phyloP scores from a whole-genome alignment of 2,888 invertebrate genomes.

The Ochropleura leucogaster region DNA sequence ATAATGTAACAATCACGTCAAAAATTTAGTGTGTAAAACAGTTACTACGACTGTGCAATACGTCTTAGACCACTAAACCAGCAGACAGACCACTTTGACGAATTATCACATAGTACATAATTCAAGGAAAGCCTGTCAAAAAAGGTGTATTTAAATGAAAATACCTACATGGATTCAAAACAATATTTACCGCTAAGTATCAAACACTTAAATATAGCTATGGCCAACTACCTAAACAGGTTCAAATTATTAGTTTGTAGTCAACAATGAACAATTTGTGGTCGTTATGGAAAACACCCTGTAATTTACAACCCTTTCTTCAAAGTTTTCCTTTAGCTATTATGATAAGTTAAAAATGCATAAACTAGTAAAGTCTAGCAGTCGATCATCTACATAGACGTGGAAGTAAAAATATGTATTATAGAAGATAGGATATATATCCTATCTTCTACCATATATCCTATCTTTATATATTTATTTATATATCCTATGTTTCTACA shows the following conservation, averaged over 20 bases:
- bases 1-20: too few species aligned
- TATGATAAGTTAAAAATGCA: conserved; percentile 31
- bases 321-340: conserved; percentile 14
- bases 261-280: conserved; percentile 48
- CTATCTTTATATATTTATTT: too few species aligned
- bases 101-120: neutral
- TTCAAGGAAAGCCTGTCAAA: neutral
- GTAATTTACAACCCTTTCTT: conserved; percentile 58
- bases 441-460: too few species aligned
- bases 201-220: conserved; percentile 6
- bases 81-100: neutral
- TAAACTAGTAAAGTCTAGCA: conserved; percentile 15
- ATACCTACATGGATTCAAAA: neutral
- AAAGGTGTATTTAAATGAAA: neutral
- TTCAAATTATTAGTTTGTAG: conserved; percentile 49
- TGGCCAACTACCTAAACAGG: conserved; percentile 20
- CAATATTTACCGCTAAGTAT: conserved; percentile 13
- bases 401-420: too few species aligned
- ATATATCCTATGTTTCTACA: too few species aligned
- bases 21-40: too few species aligned
- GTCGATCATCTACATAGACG: neutral
- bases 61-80: too few species aligned
- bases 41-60: too few species aligned
- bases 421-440: too few species aligned
- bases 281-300: conserved; percentile 59